Evolutionary conservation across 64 coral and sea anemone genomes (phyloP), one percentile per base, ranked within the genome.

Genomic region (Porites australiensis): DNA sequence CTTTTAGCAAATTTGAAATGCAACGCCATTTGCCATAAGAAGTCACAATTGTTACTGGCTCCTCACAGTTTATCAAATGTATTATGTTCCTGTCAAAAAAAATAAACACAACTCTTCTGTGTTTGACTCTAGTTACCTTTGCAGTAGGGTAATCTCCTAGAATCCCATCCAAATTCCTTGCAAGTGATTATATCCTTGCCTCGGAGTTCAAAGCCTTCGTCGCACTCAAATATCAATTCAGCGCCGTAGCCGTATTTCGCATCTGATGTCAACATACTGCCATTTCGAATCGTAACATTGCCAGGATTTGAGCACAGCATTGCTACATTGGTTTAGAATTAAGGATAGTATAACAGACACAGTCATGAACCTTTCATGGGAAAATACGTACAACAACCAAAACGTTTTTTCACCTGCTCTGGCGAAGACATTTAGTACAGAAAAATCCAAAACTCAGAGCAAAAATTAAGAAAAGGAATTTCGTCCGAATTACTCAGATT

Each of bases 201-300:
- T 20, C 46, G 51, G 18, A 98, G 12, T 37, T 86, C 87, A 89
- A 72, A 95, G 7, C 89, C 93, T 8, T 79, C 59, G 22, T 95
- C 87, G 50, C 96, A 98, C 68, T 86, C 58, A 57, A 95, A 98
- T 4, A 58, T 72, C n/a, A 98, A 63, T 13, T 87, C 93, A 3
- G 96, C 54, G 11, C 93, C 94, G 27, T 89, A 51, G 8, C 50
- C 52, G 75, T 81, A 95, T 6, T 60, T 54, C 7, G 71, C 19
- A 48, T 98, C 96, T 13, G 86, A 90, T 37, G 87, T 80, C 5
- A 68, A 88, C 0, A 95, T 49, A 69, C 79, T 75, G 2, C 93
- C 96, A 82, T 98, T 78, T 15, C 0, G 6, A 5, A 95, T 57
- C 12, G n/a, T 68, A 11, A 86, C 27, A 11, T 81, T 65, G 16